Base-by-base conservation (phyloP, 2,797 vertebrate species). In the Sebastes melanostomus region DNA sequence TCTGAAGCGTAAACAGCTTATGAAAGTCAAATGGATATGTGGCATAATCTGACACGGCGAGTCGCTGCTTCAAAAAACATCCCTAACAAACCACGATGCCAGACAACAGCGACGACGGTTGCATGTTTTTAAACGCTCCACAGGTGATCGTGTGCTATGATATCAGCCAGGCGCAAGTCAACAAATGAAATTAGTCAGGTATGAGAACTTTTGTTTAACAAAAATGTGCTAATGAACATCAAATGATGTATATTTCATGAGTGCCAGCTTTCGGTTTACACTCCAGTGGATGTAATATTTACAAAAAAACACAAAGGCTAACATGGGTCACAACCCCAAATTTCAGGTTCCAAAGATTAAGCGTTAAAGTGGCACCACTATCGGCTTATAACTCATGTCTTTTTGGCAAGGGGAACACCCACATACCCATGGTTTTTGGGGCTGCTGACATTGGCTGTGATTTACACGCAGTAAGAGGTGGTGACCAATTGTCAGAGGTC, bases 1-100 rank as follows among this genome's bases (percentile, higher is more conserved):
- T 95, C 93, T 95, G 95, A 95, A 95, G 95, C 93, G 94, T 95
- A 96, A 95, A 95, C 95, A 96, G 92, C 93, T 95, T 96, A 95
- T 96, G 96, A 96, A 96, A 96, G 95, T 96, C 95, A 96, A 96
- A 96, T 96, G 93, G 93, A 95, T 95, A 88, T 95, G 94, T 95
- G 95, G 95, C 94, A 95, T 96, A 96, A 96, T 96, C 95, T 96
- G 95, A 96, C 95, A 96, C 83, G 92, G 89, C 81, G 90, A 93
- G 92, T 92, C 91, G 87, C 92, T 79, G 93, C 93, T 95, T 95
- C 93, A 95, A 92, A 96, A 46, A 96, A 95, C 94, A 95, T 92
- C 91, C 83, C 86, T 93, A 95, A 96, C 93, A 95, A 95, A 93
- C 90, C 93, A 78, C 82, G 30, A 78, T 83, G 89, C 85, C 88